Evolutionary conservation across 2,888 invertebrate species (phyloP).

Genomic region (Dynastes tityus): DNA sequence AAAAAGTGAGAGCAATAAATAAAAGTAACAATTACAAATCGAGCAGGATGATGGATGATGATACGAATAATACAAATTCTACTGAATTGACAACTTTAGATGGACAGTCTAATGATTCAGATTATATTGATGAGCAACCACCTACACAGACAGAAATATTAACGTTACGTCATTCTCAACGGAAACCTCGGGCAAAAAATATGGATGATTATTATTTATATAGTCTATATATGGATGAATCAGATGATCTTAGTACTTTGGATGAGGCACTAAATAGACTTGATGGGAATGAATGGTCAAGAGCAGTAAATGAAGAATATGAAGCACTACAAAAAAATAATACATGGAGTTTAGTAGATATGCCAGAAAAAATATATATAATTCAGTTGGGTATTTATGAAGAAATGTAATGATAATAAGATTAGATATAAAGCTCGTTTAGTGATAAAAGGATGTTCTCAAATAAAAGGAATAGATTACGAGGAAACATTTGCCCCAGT

Average conservation of each 20-base stretch:
- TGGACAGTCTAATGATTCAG: neutral
- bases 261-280: constrained; percentile 16
- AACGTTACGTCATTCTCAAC: neutral
- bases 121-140: too few relatives aligned
- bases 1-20: constrained; percentile 12
- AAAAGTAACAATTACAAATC: neutral
- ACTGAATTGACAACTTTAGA: neutral
- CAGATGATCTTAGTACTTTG: neutral
- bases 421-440: constrained; percentile 7
- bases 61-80: neutral
- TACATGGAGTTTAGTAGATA: neutral
- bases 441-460: constrained; percentile 13
- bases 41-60: neutral
- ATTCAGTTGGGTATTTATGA: constrained; percentile 21
- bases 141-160: neutral
- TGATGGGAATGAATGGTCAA: constrained; percentile 1
- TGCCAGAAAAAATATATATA: constrained; percentile 2
- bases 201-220: constrained; percentile 15
- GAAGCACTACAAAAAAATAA: neutral
- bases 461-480: constrained; percentile 24
- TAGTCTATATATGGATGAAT: neutral
- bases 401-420: neutral
- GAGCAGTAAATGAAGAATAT: constrained; percentile 20
- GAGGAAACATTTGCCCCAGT: constrained; percentile 12
- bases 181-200: neutral